Evolutionary conservation across 2,888 invertebrate genomes (phyloP).

Genomic region (Epistrophe eligans): DNA sequence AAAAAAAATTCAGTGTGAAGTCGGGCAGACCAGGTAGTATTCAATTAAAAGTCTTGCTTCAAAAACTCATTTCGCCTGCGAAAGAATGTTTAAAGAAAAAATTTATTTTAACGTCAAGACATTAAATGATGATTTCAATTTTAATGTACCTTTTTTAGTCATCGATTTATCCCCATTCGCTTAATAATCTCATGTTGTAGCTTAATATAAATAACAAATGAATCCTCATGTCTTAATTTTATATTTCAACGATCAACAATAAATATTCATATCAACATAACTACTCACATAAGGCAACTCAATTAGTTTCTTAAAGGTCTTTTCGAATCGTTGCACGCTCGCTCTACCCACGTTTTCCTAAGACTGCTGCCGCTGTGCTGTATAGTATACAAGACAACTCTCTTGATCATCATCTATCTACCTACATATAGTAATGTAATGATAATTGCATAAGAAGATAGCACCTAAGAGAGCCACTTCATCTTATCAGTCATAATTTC

Average conservation of each 20-base stretch:
- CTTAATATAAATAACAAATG: slow-evolving; percentile 36
- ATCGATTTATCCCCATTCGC: not conserved
- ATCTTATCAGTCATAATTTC: slow-evolving; percentile 71
- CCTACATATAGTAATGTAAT: slow-evolving; percentile 37
- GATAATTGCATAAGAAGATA: slow-evolving; percentile 62
- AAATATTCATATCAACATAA: slow-evolving; percentile 22
- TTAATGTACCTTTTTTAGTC: not conserved
- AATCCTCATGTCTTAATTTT: slow-evolving; percentile 35
- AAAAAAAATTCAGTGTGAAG: too few relatives aligned
- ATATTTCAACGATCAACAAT: slow-evolving; percentile 28
- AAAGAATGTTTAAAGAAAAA: too few relatives aligned
- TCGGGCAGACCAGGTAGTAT: too few relatives aligned
- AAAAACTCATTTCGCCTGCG: too few relatives aligned
- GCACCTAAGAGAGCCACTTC: slow-evolving; percentile 63
- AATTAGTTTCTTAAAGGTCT: slow-evolving; percentile 36
- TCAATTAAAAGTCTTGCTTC: too few relatives aligned
- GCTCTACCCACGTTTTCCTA: slow-evolving; percentile 28
- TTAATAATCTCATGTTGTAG: not conserved
- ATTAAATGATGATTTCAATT: not conserved
- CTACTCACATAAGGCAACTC: slow-evolving; percentile 40
- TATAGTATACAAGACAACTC: slow-evolving; percentile 1
- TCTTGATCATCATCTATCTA: slow-evolving; percentile 28
- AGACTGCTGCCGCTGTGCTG: not conserved
- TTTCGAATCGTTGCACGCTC: not conserved
- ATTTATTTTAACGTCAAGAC: not conserved